A percentile compares a stretch with the other conserved stretches of the same genome.
Evolutionary conservation across 2,888 invertebrate species (phyloP).

Genomic region (Sericinus montela): DNA sequence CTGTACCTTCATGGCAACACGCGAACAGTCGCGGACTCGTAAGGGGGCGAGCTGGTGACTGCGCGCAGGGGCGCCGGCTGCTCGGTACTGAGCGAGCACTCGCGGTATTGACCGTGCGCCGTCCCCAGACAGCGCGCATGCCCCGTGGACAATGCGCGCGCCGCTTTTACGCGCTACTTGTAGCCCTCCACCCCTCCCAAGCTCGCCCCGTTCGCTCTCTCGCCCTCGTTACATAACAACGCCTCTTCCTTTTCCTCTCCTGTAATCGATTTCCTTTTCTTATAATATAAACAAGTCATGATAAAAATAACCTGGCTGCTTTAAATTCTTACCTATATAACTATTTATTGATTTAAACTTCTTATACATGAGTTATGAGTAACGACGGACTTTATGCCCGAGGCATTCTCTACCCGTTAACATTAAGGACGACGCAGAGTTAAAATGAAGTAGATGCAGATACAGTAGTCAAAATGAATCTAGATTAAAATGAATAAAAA

Average conservation of each 20-base stretch:
- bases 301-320: too few relatives aligned
- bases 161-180: constrained; percentile 20
- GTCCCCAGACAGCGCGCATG: constrained; percentile 19
- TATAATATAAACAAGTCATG: not conserved
- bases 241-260: constrained; percentile 9
- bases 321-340: too few relatives aligned
- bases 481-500: too few relatives aligned
- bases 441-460: too few relatives aligned
- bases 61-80: constrained; percentile 31
- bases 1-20: constrained; percentile 75
- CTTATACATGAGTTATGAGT: too few relatives aligned
- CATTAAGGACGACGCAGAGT: too few relatives aligned
- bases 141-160: constrained; percentile 14
- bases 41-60: constrained; percentile 22
- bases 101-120: constrained; percentile 35
- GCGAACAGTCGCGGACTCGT: constrained; percentile 32
- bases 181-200: constrained; percentile 18
- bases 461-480: too few relatives aligned
- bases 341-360: too few relatives aligned
- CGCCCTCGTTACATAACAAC: constrained; percentile 25
- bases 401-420: too few relatives aligned
- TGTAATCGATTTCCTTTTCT: constrained; percentile 10
- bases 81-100: constrained; percentile 33
- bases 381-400: too few relatives aligned
- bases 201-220: constrained; percentile 24